Evolutionary conservation across 2,888 invertebrate species (phyloP), one percentile per base, ranked within the genome.

Genomic region (Patella depressa): DNA sequence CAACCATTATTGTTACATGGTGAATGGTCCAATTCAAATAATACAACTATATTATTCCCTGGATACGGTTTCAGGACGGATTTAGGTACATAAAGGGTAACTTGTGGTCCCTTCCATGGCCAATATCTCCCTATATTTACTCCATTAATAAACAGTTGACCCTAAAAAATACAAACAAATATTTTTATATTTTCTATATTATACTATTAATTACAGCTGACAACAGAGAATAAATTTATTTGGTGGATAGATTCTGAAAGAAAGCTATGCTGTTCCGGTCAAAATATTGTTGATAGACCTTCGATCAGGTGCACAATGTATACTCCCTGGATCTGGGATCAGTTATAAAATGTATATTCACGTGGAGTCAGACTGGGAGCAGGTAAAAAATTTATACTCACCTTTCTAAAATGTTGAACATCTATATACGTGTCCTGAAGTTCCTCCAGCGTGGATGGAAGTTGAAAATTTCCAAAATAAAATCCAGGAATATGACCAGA

Each of bases 121-220:
- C 93, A 93, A 84, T 93, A 93, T 59, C 93, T 88, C 59, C 93
- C 93, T 24, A 93, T 81, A 84, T 93, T 93, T 81, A 91, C 90
- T 3, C 91, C 91, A 80, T 93, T 93, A 3, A 93, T 84, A 72
- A 91, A 90, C 7, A 90, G 89, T 12, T 91, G 85, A n/a, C 93
- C 93, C 90, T 93, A 81, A 15, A 77, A 81, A 65, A 73, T 45
- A 45, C 45, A 45, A 9, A 45, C 7, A 45, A 9, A 45, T 45
- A 45, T 9, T 45, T 4, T 45, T 45, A 45, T 45, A 45, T 45
- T 4, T 45, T 4, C 45, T 29, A 29, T 29, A 29, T 29, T 29
- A 2, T 29, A 29, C 29, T 29, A 29, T 29, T 29, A 29, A 29
- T 29, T 29, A 29, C 29, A 29, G 29, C 29, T 29, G 29, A 29